Conservation (phyloP, 2,797 vertebrate genomes). For the Carduelis carduelis region DNA sequence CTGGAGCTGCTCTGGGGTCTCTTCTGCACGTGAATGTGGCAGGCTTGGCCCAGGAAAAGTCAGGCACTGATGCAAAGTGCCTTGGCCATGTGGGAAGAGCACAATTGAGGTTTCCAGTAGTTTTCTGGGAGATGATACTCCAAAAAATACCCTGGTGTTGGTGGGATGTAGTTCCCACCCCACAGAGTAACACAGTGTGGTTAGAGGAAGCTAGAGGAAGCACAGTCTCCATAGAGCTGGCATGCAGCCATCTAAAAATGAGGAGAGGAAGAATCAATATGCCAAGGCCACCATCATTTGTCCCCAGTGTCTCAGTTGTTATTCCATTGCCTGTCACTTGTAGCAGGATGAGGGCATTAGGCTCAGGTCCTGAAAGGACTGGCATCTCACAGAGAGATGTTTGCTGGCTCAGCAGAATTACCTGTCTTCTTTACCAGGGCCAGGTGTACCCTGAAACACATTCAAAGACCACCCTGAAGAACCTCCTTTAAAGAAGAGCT, state of each 20-base stretch:
- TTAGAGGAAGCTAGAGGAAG: not conserved
- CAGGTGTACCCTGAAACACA: not conserved
- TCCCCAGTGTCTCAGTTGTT: not conserved
- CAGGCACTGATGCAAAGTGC: not conserved
- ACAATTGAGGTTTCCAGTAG: not conserved
- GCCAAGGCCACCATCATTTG: not conserved
- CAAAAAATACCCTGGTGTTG: not conserved
- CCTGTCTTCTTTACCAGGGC: not conserved
- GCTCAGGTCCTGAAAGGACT: not conserved
- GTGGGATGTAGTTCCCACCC: not conserved
- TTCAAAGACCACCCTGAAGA: not conserved
- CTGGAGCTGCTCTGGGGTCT: not conserved
- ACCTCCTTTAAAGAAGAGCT: not conserved
- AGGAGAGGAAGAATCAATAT: not conserved
- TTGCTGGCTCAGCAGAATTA: not conserved
- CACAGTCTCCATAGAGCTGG: not conserved
- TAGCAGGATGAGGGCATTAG: not conserved
- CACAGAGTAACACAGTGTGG: not conserved
- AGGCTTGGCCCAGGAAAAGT: not conserved
- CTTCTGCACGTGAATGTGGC: accelerated
- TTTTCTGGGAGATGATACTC: not conserved
- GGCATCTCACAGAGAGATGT: not conserved
- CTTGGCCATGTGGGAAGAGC: not conserved
- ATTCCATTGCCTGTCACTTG: not conserved
- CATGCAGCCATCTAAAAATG: not conserved